Conservation (phyloP, 2,797 vertebrate genomes). For the Mormyrus proboscirostris region DNA sequence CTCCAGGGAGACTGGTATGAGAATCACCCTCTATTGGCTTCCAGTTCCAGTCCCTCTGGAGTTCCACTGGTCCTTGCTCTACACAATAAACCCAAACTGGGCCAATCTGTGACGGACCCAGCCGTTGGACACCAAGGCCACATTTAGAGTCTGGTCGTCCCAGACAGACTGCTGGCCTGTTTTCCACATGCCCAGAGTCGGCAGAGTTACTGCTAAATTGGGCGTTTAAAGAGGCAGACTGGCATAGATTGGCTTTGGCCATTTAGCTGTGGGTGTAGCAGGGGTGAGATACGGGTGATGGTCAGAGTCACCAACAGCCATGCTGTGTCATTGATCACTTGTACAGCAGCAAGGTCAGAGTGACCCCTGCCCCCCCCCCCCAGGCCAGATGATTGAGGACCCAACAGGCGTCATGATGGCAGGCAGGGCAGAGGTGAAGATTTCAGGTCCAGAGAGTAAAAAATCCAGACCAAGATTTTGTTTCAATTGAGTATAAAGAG, state of each 20-base stretch:
- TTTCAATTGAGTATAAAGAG: no score
- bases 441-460: no score
- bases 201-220: constrained; percentile 45
- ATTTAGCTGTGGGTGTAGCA: not conserved
- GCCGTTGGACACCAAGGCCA: constrained; percentile 75
- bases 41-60: constrained; percentile 39
- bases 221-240: not conserved
- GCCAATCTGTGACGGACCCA: constrained; percentile 72
- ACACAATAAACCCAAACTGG: constrained; percentile 70
- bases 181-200: constrained; percentile 47
- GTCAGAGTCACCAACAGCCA: not conserved
- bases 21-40: constrained; percentile 55
- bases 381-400: not conserved
- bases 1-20: constrained; percentile 31
- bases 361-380: not conserved
- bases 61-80: constrained; percentile 32
- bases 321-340: not conserved
- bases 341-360: not conserved
- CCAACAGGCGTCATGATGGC: not conserved
- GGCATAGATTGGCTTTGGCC: not conserved
- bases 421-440: no score
- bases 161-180: constrained; percentile 44
- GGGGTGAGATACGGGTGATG: not conserved
- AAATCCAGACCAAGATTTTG: no score
- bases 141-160: constrained; percentile 76